Conservation (phyloP, 2,888 invertebrate species). For the Masnerella sp. region DNA sequence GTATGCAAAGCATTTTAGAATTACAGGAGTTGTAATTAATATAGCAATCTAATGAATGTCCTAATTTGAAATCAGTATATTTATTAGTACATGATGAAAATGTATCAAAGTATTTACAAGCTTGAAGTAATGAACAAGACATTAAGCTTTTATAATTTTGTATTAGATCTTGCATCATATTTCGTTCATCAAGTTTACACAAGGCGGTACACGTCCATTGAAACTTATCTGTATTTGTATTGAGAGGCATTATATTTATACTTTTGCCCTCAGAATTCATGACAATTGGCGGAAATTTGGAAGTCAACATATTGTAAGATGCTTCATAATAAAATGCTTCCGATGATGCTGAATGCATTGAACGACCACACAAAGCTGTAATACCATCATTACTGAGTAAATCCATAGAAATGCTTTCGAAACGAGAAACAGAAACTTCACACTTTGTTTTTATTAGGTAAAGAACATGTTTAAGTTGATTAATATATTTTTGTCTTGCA, state of each 20-base stretch:
- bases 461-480: neutral
- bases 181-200: neutral
- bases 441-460: neutral
- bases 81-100: slow-evolving; percentile 10
- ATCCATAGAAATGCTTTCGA: neutral
- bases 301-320: neutral
- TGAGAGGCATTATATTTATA: slow-evolving; percentile 1
- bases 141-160: neutral
- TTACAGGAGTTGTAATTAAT: neutral
- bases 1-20: slow-evolving; percentile 5
- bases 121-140: neutral
- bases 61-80: neutral
- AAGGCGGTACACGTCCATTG: slow-evolving; percentile 2
- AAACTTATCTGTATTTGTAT: neutral
- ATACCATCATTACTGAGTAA: neutral
- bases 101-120: neutral
- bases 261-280: slow-evolving; percentile 6
- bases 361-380: slow-evolving; percentile 1
- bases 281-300: neutral
- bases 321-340: slow-evolving; percentile 8
- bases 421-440: slow-evolving; percentile 10
- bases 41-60: slow-evolving; percentile 1
- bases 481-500: neutral
- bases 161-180: slow-evolving; percentile 4
- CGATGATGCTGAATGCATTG: neutral